Base-by-base conservation (phyloP, 2,888 invertebrate species). In the Sphinx pinastri region DNA sequence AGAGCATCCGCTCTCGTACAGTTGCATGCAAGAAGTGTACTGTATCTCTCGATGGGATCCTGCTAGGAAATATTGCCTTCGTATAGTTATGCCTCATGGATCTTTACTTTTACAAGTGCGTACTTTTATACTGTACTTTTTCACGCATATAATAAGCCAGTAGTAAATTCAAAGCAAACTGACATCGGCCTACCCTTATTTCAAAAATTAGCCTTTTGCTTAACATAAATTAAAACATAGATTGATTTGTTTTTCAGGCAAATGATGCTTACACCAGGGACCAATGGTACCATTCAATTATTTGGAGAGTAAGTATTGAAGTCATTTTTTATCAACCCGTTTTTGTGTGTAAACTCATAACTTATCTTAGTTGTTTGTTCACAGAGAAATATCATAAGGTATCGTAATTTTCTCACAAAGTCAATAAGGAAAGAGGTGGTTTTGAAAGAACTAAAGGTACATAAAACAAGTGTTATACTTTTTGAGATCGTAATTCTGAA, bases 271-370 rank as follows among this genome's bases (percentile, higher is more conserved):
- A 97, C 83, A 95, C 96, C n/a, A 93, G 97, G 85, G 97, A 97
- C 93, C 97, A 97, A 88, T 97, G 97, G 97, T 95, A 96, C 76
- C 96, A 97, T 85, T 97, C 97, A 69, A 96, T 97, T 80, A 92
- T 96, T 73, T 97, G 97, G 97, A 95, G 95, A 95, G 97, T 97
- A 88, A 92, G 94, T 79, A 70, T 59, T 58, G 31, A 57, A 14
- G n/a, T 11, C 19, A 13, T n/a, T 52, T n/a, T 52, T 16, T 16
- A 16, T 55, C 7, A 16, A 55, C 12, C 11, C 55, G 16, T 11
- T 55, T 16, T 13, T 14, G 5, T 47, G 13, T 12, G 19, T 47
- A 7, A 19, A 12, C 13, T 12, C 12, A 47, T 19, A 63, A 47
- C 49, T 49, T 7, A 68, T n/a, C 45, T 59, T 38, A 7, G 5